phyloP scores from a whole-genome alignment of 1,140 invertebrate species.

The Eumeta japonica region DNA sequence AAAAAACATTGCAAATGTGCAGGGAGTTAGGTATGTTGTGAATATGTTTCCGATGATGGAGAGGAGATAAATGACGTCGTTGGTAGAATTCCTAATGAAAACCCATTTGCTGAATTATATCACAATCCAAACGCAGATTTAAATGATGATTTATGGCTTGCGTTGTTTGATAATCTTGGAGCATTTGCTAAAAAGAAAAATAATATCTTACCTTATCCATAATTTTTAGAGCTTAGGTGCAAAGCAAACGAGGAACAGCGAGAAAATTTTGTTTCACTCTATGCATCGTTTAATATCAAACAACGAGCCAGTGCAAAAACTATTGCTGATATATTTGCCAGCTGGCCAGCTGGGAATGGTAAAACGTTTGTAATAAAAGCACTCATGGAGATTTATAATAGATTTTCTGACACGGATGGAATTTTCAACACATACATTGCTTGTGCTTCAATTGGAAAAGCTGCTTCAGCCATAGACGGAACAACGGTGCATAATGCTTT shows the following conservation, averaged over 20 bases:
- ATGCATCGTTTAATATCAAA: neutral
- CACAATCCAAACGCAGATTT: neutral
- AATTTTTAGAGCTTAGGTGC: neutral
- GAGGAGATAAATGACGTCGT: slow-evolving; percentile 2
- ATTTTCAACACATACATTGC: neutral
- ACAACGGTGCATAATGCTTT: neutral
- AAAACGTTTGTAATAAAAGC: neutral
- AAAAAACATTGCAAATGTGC: slow-evolving; percentile 18
- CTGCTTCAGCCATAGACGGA: neutral
- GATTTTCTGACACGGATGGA: neutral
- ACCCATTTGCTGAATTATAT: slow-evolving; percentile 3
- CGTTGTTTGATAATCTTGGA: slow-evolving; percentile 3
- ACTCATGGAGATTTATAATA: neutral
- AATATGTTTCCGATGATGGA: slow-evolving; percentile 9
- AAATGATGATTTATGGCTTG: neutral
- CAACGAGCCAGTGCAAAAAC: neutral
- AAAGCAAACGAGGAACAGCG: neutral
- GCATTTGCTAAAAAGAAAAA: slow-evolving; percentile 1
- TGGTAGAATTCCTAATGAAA: slow-evolving; percentile 3
- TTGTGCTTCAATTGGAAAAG: neutral
- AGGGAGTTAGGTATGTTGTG: slow-evolving; percentile 12
- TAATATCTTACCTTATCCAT: neutral
- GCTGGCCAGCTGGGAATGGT: neutral
- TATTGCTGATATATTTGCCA: neutral
- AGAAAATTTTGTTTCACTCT: neutral